These are phyloP conservation scores for Adelges cooleyi DNA, from an alignment of 1,140 invertebrate genomes.

Conservation along the genomic window DNA sequence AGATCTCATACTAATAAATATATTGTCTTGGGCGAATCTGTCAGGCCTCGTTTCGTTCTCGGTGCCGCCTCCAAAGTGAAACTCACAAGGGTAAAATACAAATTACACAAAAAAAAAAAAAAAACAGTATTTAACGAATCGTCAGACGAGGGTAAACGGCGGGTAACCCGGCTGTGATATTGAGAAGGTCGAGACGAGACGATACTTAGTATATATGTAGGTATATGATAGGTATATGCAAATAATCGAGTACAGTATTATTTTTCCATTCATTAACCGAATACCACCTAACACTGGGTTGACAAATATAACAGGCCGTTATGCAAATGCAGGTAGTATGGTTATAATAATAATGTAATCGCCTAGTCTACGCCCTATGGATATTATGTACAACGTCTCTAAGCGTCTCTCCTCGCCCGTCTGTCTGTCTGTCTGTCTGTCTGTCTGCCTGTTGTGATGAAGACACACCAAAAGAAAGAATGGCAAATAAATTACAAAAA, in stretches of 20 bases:
- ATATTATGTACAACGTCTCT: neutral
- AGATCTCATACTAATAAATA: no score
- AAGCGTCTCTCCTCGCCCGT: no score
- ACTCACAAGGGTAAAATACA: no score
- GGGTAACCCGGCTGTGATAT: neutral
- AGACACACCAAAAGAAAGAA: neutral
- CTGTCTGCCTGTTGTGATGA: neutral
- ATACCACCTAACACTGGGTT: neutral
- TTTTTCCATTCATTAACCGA: slow-evolving; percentile 1
- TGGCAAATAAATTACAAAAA: neutral
- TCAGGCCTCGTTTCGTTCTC: no score
- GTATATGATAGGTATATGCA: neutral
- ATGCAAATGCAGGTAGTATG: no score
- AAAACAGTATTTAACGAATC: slow-evolving; percentile 19
- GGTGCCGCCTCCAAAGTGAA: no score
- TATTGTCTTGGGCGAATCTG: no score
- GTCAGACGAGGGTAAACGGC: neutral
- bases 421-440: no score
- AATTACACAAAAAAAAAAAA: no score
- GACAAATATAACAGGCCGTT: slow-evolving; percentile 18
- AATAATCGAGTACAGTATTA: neutral
- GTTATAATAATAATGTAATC: neutral
- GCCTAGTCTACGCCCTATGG: neutral
- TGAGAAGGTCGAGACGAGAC: slow-evolving; percentile 3
- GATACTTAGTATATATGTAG: no score